phyloP scores from a whole-genome alignment of 2,113 vertebrate genomes.

The Bostrychus sinensis region DNA sequence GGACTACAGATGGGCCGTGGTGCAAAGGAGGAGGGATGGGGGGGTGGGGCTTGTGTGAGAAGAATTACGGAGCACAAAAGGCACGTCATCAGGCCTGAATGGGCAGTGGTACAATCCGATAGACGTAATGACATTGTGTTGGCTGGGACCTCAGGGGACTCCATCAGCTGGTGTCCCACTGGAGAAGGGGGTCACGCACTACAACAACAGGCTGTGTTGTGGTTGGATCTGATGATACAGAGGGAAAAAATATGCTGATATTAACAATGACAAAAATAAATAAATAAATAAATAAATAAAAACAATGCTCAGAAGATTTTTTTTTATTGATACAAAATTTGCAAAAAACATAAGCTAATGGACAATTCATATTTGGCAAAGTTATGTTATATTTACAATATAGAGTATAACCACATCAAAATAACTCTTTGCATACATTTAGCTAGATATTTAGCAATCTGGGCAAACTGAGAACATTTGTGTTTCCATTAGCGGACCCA shows the following conservation, averaged over 20 bases:
- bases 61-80: slow-evolving; percentile 80
- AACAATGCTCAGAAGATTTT: too few species aligned
- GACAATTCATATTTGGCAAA: too few species aligned
- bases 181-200: slow-evolving; percentile 22
- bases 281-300: background rate
- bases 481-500: too few species aligned
- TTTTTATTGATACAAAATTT: too few species aligned
- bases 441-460: too few species aligned
- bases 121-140: slow-evolving; percentile 79
- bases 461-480: too few species aligned
- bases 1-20: slow-evolving; percentile 77
- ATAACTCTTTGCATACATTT: too few species aligned
- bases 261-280: background rate
- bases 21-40: slow-evolving; percentile 41
- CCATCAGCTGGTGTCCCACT: slow-evolving; percentile 61
- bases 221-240: slow-evolving; percentile 41
- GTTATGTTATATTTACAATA: too few species aligned
- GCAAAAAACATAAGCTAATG: too few species aligned
- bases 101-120: slow-evolving; percentile 76
- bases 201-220: slow-evolving; percentile 34
- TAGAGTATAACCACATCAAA: too few species aligned
- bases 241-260: slow-evolving; percentile 18
- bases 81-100: slow-evolving; percentile 73
- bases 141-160: slow-evolving; percentile 62
- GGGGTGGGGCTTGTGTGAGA: slow-evolving; percentile 56